phyloP scores from a whole-genome alignment of 2,113 vertebrate genomes.

The Lycaon pictus region DNA sequence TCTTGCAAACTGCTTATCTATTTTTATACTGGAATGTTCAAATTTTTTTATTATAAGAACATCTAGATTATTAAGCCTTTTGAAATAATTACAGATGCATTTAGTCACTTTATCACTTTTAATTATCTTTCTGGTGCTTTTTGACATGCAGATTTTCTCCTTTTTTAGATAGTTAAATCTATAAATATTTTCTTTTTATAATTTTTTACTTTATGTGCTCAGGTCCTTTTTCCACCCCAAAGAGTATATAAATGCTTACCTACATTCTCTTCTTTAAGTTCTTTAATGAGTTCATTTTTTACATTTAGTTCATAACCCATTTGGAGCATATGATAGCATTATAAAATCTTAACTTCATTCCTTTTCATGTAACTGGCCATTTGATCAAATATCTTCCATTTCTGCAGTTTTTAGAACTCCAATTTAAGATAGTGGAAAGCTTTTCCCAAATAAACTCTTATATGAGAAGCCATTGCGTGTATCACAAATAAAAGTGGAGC shows the following conservation, averaged over 20 bases:
- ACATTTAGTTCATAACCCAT: neutral
- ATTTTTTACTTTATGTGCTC: neutral
- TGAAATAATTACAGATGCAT: neutral
- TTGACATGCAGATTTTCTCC: neutral
- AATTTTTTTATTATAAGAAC: neutral
- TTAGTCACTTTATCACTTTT: neutral
- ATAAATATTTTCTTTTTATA: conserved; percentile 2
- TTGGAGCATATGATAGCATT: neutral
- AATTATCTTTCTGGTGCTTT: neutral
- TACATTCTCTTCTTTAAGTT: neutral
- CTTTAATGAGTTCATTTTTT: neutral
- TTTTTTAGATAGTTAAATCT: conserved; percentile 18
- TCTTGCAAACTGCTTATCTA: neutral
- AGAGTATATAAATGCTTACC: neutral
- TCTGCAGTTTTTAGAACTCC: too few relatives aligned
- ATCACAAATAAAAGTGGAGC: neutral
- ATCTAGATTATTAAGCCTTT: neutral
- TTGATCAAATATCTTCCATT: too few relatives aligned
- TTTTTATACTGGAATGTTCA: neutral
- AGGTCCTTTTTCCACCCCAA: neutral
- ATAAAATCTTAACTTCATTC: conserved; percentile 23
- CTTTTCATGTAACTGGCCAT: neutral
- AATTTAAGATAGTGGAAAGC: neutral
- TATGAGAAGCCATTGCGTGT: neutral
- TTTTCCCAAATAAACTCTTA: neutral